A percentile compares a stretch with the other conserved stretches of the same genome.
phyloP scores from a whole-genome alignment of 1,140 invertebrate species.

The Psilanteris sp. region DNA sequence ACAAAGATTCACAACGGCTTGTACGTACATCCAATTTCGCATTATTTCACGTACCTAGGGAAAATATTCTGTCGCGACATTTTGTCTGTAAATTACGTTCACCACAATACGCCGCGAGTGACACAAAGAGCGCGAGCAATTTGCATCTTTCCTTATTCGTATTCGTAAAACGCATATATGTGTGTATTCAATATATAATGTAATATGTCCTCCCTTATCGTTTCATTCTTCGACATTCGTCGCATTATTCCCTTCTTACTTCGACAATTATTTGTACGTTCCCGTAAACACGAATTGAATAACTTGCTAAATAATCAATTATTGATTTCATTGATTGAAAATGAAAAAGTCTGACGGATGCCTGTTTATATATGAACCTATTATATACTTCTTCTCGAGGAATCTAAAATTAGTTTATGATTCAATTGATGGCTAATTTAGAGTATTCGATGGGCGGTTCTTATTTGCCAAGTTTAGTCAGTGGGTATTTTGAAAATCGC shows the following conservation, averaged over 20 bases:
- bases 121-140: constrained; percentile 43
- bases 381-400: too few relatives aligned
- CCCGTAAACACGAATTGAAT: too few relatives aligned
- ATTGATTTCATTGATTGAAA: too few relatives aligned
- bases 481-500: constrained; percentile 4
- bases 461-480: constrained; percentile 4
- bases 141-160: constrained; percentile 36
- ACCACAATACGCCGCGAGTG: constrained; percentile 28
- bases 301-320: too few relatives aligned
- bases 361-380: too few relatives aligned
- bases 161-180: constrained; percentile 23
- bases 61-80: constrained; percentile 52
- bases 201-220: constrained; percentile 7
- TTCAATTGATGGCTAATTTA: neutral
- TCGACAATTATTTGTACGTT: constrained; percentile 1
- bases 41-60: constrained; percentile 50
- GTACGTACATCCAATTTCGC: constrained; percentile 67
- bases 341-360: too few relatives aligned
- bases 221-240: constrained; percentile 12
- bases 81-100: constrained; percentile 52
- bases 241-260: constrained; percentile 3
- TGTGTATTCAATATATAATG: constrained; percentile 27
- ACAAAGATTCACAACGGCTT: constrained; percentile 67
- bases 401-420: too few relatives aligned
- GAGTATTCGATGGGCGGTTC: neutral